phyloP scores from a whole-genome alignment of 2,888 invertebrate species.

The Hoplodrina ambigua region DNA sequence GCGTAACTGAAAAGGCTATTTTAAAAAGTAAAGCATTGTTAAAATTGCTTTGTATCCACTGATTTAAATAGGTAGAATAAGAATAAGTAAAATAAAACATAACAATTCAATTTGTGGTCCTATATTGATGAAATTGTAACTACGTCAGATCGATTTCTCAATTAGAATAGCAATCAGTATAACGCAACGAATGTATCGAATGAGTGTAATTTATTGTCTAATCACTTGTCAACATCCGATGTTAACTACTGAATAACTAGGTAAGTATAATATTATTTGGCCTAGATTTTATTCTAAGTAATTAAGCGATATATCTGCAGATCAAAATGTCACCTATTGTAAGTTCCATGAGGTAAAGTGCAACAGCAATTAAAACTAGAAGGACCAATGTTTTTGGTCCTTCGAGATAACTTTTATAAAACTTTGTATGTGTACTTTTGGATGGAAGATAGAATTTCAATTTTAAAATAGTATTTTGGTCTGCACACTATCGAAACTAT shows the following conservation, averaged over 20 bases:
- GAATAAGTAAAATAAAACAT: neutral
- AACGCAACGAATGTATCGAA: slow-evolving; percentile 39
- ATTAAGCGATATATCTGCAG: slow-evolving; percentile 41
- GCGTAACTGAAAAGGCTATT: no score
- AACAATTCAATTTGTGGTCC: neutral
- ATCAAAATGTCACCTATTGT: slow-evolving; percentile 15
- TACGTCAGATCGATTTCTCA: neutral
- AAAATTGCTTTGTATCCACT: neutral
- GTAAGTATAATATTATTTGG: slow-evolving; percentile 57
- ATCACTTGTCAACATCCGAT: slow-evolving; percentile 70
- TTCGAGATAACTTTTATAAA: neutral
- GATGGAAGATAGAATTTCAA: neutral
- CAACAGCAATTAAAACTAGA: neutral
- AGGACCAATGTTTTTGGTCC: slow-evolving; percentile 9
- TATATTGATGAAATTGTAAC: neutral
- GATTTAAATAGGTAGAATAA: neutral
- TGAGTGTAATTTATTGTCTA: slow-evolving; percentile 77
- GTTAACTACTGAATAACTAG: slow-evolving; percentile 55
- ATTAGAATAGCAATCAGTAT: neutral
- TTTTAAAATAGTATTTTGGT: slow-evolving; percentile 15
- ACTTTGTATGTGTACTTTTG: neutral
- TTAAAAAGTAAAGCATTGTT: neutral
- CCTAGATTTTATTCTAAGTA: slow-evolving; percentile 54
- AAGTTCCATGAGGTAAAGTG: neutral
- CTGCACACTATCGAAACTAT: slow-evolving; percentile 45